Evolutionary conservation across 2,888 invertebrate species (phyloP), one percentile per base, ranked within the genome.

Genomic region (Julus scanicus): DNA sequence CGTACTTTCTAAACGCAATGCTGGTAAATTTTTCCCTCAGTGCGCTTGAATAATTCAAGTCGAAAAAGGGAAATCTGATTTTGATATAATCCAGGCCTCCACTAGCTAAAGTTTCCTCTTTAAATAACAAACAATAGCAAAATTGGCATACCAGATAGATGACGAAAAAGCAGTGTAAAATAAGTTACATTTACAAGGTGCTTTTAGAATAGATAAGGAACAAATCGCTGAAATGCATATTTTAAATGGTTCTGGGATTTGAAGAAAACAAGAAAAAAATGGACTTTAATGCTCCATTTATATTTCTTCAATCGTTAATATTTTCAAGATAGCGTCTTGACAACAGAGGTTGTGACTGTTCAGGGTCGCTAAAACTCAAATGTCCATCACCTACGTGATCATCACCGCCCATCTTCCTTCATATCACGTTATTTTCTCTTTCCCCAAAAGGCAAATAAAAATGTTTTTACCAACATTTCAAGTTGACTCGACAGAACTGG

Each of bases 11-110:
- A 63, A 63, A 63, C 20, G 63, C 63, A 5, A 20, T 63, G 20
- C 63, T 63, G 63, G 63, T 63, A 63, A 63, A 63, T 63, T 63
- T 63, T 63, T 17, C n/a, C 63, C 63, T 63, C 63, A 63, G 63
- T 63, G 63, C 63, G 63, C 20, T 20, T 63, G 63, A 63, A 63
- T 63, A 63, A 63, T 63, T 63, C 63, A 63, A 63, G 63, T 63
- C 63, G 63, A 63, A 63, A 63, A 63, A 63, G 20, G 63, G 9
- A 20, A 63, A n/a, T 20, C 20, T 20, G n/a, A 17, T n/a, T 63
- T 63, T 63, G 63, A 20, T 63, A 57, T n/a, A 63, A 63, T 20
- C 63, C 63, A 63, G 63, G 20, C 20, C 20, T 63, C 20, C 63
- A 63, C 20, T 20, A n/a, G 20, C 20, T 4, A 63, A 63, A 63